These are phyloP conservation scores for Oceanites oceanicus DNA, from an alignment of 2,113 vertebrate genomes.

Conservation along the genomic window DNA sequence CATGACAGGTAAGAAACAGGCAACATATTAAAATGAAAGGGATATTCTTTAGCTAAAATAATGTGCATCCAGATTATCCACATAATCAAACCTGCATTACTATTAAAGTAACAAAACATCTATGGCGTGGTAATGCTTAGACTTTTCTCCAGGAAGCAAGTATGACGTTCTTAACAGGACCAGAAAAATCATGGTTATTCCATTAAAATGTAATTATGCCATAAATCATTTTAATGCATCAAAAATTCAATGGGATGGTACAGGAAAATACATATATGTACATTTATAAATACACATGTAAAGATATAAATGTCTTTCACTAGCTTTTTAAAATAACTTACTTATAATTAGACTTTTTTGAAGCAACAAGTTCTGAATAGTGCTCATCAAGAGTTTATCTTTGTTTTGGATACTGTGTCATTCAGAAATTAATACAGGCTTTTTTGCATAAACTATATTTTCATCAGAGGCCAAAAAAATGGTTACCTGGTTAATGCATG, in stretches of 20 bases:
- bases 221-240: background rate
- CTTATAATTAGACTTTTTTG: background rate
- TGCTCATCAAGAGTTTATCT: background rate
- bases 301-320: background rate
- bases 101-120: background rate
- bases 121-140: background rate
- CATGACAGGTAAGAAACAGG: background rate
- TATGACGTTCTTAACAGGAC: background rate
- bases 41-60: conserved; percentile 9
- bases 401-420: background rate
- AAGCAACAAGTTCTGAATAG: background rate
- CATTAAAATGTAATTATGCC: conserved; percentile 10
- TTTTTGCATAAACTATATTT: background rate
- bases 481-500: background rate
- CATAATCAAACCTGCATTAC: background rate
- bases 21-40: conserved; percentile 21
- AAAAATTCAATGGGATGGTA: background rate
- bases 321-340: background rate
- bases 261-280: background rate
- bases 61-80: background rate
- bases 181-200: background rate
- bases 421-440: background rate
- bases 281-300: background rate
- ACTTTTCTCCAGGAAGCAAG: background rate
- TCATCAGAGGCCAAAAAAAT: background rate